phyloP scores from a whole-genome alignment of 2,888 invertebrate species.

The Oscheius sp. region DNA sequence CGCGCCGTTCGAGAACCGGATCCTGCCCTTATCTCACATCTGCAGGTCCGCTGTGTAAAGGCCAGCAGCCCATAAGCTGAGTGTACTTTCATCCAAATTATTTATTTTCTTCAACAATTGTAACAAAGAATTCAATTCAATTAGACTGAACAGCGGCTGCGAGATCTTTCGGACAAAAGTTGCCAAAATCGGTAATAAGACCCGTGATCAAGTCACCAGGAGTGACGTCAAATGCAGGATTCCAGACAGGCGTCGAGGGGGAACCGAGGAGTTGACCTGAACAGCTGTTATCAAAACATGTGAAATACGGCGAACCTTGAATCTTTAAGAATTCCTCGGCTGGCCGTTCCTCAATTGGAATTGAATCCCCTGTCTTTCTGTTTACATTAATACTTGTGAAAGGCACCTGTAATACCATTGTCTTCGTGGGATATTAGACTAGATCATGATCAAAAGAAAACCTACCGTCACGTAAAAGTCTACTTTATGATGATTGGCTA shows the following conservation, averaged over 20 bases:
- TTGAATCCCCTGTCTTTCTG: slow-evolving; percentile 84
- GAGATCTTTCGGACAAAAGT: slow-evolving; percentile 46
- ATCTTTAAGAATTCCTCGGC: slow-evolving; percentile 90
- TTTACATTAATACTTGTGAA: slow-evolving; percentile 90
- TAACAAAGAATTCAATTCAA: neutral
- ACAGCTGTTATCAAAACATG: slow-evolving; percentile 11
- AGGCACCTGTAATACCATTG: slow-evolving; percentile 80
- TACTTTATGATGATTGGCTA: slow-evolving; percentile 84
- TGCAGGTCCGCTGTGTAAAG: slow-evolving; percentile 22
- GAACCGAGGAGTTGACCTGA: slow-evolving; percentile 61
- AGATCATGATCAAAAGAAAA: neutral
- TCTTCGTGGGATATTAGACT: neutral
- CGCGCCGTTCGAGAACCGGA: slow-evolving; percentile 18
- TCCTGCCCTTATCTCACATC: slow-evolving; percentile 23
- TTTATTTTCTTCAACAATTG: neutral
- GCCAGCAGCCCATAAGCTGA: neutral
- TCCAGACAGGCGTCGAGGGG: slow-evolving; percentile 91
- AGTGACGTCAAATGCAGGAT: slow-evolving; percentile 98
- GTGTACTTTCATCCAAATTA: neutral
- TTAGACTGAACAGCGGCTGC: slow-evolving; percentile 8
- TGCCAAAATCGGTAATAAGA: slow-evolving; percentile 56
- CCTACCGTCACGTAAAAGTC: slow-evolving; percentile 54
- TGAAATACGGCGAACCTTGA: slow-evolving; percentile 77
- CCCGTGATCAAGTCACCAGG: slow-evolving; percentile 85
- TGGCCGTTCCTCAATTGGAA: slow-evolving; percentile 93